Evolutionary conservation across 2,797 vertebrate genomes (phyloP).

Genomic region (Microcaecilia unicolor): DNA sequence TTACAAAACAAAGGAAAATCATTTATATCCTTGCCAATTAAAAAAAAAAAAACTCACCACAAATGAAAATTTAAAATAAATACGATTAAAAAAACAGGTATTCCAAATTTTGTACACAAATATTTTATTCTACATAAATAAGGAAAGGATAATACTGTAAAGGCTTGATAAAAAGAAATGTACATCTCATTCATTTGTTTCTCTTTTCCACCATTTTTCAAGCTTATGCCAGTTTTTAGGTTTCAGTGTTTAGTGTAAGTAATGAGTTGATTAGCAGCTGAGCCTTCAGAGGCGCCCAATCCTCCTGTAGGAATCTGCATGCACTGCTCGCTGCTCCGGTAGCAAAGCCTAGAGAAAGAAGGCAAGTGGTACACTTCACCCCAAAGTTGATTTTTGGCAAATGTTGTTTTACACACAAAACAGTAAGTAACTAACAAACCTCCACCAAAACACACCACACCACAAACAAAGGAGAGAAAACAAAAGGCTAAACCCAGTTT

Average conservation of each 20-base stretch:
- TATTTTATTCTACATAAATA: constrained; percentile 40
- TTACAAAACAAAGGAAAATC: constrained; percentile 50
- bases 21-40: constrained; percentile 34
- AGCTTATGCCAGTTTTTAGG: constrained; percentile 33
- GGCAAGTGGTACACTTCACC: constrained; percentile 79
- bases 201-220: constrained; percentile 18
- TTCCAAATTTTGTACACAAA: constrained; percentile 31
- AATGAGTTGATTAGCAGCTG: constrained; percentile 44
- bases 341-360: constrained; percentile 78
- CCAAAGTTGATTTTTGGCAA: constrained; percentile 21
- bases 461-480: constrained; percentile 20
- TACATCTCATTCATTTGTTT: constrained; percentile 7
- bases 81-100: constrained; percentile 21
- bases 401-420: too few species aligned
- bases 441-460: neutral
- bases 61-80: constrained; percentile 39
- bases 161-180: constrained; percentile 11
- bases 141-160: constrained; percentile 34
- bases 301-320: constrained; percentile 83
- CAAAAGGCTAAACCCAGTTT: neutral
- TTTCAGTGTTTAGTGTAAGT: constrained; percentile 38
- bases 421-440: too few species aligned
- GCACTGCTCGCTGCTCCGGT: constrained; percentile 78
- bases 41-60: constrained; percentile 48
- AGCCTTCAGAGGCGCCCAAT: constrained; percentile 80